Evolutionary conservation across 2,797 vertebrate species (phyloP).

Genomic region (Anniella stebbinsi): DNA sequence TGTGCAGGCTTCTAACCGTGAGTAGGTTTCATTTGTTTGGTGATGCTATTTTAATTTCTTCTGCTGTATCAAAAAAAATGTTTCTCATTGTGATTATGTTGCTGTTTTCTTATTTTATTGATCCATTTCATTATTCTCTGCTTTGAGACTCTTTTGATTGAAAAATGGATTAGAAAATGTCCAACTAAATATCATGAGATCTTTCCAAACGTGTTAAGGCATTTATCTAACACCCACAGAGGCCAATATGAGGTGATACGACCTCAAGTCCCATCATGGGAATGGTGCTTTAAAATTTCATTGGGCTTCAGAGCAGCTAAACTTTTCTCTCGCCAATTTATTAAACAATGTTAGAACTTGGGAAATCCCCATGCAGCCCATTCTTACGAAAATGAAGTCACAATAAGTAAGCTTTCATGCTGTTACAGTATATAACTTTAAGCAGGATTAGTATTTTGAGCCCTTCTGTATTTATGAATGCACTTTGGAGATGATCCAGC

Average conservation of each 20-base stretch:
- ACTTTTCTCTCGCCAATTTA: neutral
- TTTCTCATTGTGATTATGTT: neutral
- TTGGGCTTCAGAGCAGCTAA: neutral
- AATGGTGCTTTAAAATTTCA: neutral
- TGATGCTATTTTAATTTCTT: neutral
- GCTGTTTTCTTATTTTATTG: neutral
- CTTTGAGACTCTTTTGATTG: neutral
- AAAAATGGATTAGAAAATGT: neutral
- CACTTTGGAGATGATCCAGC: constrained; percentile 41
- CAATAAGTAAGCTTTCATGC: constrained; percentile 9
- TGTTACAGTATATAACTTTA: constrained; percentile 14
- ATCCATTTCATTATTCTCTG: neutral
- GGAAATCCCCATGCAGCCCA: constrained; percentile 4
- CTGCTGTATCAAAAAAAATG: neutral
- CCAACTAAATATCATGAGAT: neutral
- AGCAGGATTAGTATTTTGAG: constrained; percentile 32
- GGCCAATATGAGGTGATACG: neutral
- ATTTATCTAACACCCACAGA: neutral
- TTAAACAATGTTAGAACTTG: neutral
- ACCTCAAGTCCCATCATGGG: neutral
- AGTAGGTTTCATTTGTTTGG: neutral
- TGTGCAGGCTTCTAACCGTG: no score
- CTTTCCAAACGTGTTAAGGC: neutral
- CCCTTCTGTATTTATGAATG: constrained; percentile 35
- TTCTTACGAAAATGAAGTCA: neutral